Base-by-base conservation (phyloP, 2,797 vertebrate species). In the Heliangelus exortis region DNA sequence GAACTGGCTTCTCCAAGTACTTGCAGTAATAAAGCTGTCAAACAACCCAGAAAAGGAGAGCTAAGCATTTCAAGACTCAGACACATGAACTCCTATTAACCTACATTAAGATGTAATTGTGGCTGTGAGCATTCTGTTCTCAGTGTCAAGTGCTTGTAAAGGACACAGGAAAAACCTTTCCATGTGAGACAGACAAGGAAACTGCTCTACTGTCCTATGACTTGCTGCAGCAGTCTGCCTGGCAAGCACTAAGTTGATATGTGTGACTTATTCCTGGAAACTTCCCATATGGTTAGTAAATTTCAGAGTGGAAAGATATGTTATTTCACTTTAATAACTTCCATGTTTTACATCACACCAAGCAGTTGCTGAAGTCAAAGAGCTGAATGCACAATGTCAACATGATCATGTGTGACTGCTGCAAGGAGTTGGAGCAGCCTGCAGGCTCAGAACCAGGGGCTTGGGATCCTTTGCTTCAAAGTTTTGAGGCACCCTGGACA, bases 21-120 rank as follows among this genome's bases (percentile, higher is more conserved):
- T 62, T 23, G 33, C 63, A 39, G 94, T 83, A 94, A 94, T 95
- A 96, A 96, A 95, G 90, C 92, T 96, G 94, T 94, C 94, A 92
- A 84, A 86, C 45, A 59, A 39, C 22, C 12, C 59, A 87, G 75
- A 77, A 54, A 62, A 87, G 67, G 90, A 94, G 88, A 86, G 93
- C 86, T 67, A 67, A 89, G 93, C 33, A 28, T 50, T 89, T 77
- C 88, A 84, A 79, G 88, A n/a, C 90, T 89, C 92, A 77, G 84
- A 89, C 93, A 48, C 86, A 51, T 67, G 88, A 95, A 96, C 96
- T 95, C 53, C 88, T 80, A 57, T 84, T 92, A 95, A 85, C 92
- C 95, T 83, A 62, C 84, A 90, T 72, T 57, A 74, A 55, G 72
- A 21, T 28, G 88, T 69, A 77, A 87, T 92, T 21, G 95, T 33